Percentiles rank a stretch among this genome's conserved stretches.
Conservation (phyloP, 1,140 invertebrate genomes). For the Leptinotarsa defecta region DNA sequence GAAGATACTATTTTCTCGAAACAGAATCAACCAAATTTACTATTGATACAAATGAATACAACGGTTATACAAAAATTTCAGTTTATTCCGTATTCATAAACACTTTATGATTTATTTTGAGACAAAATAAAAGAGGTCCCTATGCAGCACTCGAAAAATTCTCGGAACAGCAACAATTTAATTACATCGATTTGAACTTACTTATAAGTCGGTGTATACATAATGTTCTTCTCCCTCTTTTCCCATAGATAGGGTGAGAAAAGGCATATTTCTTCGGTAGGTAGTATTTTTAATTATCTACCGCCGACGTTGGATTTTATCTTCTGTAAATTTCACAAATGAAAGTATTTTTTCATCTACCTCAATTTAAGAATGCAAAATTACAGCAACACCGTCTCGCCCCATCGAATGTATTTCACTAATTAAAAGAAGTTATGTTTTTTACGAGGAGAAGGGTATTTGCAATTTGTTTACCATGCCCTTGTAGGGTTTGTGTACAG, state of each 20-base stretch:
- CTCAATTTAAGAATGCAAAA: slow-evolving; percentile 43
- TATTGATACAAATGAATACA: too few relatives aligned
- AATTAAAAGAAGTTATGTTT: slow-evolving; percentile 48
- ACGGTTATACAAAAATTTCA: too few relatives aligned
- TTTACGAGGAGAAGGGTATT: slow-evolving; percentile 41
- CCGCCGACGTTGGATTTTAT: slow-evolving; percentile 40
- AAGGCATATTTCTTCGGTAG: slow-evolving; percentile 27
- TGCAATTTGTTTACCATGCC: slow-evolving; percentile 38
- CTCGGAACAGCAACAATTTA: background rate
- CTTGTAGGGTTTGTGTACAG: background rate
- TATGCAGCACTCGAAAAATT: too few relatives aligned
- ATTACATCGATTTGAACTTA: slow-evolving; percentile 1
- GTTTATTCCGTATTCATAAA: too few relatives aligned
- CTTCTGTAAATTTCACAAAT: slow-evolving; percentile 46
- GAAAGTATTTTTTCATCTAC: slow-evolving; percentile 38
- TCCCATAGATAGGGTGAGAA: slow-evolving; percentile 10
- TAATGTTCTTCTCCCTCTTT: background rate
- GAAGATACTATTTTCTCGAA: too few relatives aligned
- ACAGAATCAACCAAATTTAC: too few relatives aligned
- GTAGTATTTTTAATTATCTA: slow-evolving; percentile 45
- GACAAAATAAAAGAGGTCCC: too few relatives aligned
- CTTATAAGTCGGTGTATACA: background rate
- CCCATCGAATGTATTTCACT: slow-evolving; percentile 33
- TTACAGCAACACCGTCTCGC: slow-evolving; percentile 7
- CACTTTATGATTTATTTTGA: too few relatives aligned